phyloP scores from a whole-genome alignment of 2,797 vertebrate genomes.

The Melanogrammus aeglefinus region DNA sequence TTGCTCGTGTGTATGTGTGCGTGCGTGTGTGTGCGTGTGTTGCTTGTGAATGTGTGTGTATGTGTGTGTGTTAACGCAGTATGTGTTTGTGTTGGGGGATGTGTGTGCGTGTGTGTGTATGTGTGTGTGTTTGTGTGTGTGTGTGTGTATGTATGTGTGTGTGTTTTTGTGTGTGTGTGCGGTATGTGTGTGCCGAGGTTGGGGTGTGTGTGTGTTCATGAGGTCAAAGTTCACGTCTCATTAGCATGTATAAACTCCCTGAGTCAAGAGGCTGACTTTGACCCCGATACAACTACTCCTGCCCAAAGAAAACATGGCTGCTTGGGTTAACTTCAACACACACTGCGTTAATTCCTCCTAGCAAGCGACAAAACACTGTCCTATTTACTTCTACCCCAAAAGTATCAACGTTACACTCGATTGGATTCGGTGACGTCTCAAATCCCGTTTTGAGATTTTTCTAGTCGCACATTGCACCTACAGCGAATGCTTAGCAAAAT shows the following conservation, averaged over 20 bases:
- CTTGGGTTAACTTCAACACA: not conserved
- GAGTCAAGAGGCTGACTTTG: constrained; percentile 70
- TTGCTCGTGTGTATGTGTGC: constrained; percentile 14
- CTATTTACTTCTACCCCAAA: not conserved
- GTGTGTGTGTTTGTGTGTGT: constrained; percentile 31
- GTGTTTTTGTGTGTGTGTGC: constrained; percentile 34
- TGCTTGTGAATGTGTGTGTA: too few species aligned
- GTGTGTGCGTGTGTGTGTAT: constrained; percentile 39
- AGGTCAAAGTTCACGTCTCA: constrained; percentile 68
- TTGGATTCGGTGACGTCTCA: not conserved
- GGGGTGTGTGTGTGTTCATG: constrained; percentile 40
- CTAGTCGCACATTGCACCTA: not conserved
- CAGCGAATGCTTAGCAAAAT: not conserved
- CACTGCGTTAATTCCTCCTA: not conserved
- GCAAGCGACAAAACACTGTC: not conserved
- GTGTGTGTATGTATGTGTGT: constrained; percentile 36
- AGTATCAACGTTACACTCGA: not conserved
- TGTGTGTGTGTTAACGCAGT: constrained; percentile 8
- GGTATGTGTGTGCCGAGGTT: too few species aligned
- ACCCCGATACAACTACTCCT: constrained; percentile 58
- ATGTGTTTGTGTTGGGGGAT: not conserved
- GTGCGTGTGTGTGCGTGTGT: constrained; percentile 35
- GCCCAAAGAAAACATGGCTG: constrained; percentile 54
- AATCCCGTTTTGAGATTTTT: not conserved
- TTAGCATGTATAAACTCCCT: constrained; percentile 72